These are phyloP conservation scores for Hypocryptadius cinnamomeus DNA, from an alignment of 2,113 vertebrate species.

Conservation along the genomic window DNA sequence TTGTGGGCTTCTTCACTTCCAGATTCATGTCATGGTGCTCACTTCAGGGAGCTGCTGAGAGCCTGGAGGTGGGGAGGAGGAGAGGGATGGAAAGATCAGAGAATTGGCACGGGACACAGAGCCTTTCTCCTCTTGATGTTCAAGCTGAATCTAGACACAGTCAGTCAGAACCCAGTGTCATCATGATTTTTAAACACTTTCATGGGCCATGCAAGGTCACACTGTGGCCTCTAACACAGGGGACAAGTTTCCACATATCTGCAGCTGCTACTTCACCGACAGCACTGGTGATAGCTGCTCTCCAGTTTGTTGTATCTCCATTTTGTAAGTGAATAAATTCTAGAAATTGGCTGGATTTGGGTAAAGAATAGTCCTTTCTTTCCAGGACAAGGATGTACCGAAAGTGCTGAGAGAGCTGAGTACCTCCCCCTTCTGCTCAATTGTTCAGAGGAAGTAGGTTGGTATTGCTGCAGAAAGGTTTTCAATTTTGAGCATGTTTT, in stretches of 20 bases:
- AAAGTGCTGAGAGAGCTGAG: not conserved
- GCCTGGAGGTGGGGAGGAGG: conserved; percentile 12
- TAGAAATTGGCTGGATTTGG: not conserved
- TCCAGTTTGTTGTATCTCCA: not conserved
- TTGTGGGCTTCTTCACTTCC: conserved; percentile 12
- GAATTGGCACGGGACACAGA: not conserved
- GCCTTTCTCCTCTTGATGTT: not conserved
- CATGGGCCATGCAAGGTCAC: not conserved
- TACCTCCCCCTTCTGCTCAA: not conserved
- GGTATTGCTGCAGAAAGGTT: not conserved
- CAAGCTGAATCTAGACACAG: not conserved
- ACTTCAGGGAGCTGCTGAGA: conserved; percentile 49
- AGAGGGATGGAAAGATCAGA: conserved; percentile 22
- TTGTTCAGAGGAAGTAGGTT: not conserved
- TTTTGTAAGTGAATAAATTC: not conserved
- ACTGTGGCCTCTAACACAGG: not conserved
- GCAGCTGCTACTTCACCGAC: not conserved
- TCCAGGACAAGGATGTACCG: not conserved
- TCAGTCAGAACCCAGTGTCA: not conserved
- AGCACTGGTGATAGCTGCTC: not conserved
- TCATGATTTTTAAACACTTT: not conserved
- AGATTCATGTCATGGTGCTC: conserved; percentile 17
- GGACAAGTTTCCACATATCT: not conserved
- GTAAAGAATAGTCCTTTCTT: not conserved
- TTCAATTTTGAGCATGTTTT: not conserved